phyloP scores from a whole-genome alignment of 2,113 vertebrate species.

The Passer domesticus region DNA sequence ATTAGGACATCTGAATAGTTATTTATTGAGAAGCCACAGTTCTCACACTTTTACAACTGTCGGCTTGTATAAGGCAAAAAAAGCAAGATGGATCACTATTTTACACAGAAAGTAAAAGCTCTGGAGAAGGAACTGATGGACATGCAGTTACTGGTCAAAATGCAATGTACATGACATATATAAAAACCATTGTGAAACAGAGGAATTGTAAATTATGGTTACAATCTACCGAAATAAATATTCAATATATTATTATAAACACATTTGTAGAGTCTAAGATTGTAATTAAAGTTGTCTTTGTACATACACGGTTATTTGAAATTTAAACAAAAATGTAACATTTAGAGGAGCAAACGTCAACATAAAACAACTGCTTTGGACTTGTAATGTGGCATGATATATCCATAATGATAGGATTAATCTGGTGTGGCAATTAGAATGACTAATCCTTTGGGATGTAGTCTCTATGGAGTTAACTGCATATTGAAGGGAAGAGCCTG shows the following conservation, averaged over 20 bases:
- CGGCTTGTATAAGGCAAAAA: slow-evolving; percentile 87
- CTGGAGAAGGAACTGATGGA: slow-evolving; percentile 73
- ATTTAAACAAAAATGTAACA: slow-evolving; percentile 77
- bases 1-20: slow-evolving; percentile 81
- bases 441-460: slow-evolving; percentile 61
- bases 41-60: slow-evolving; percentile 98
- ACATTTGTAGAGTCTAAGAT: slow-evolving; percentile 83
- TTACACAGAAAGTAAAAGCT: slow-evolving; percentile 86
- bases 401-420: slow-evolving; percentile 47
- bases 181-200: slow-evolving; percentile 84
- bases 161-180: slow-evolving; percentile 91
- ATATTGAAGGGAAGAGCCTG: slow-evolving; percentile 64
- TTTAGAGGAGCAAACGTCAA: slow-evolving; percentile 74
- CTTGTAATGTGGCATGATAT: slow-evolving; percentile 66
- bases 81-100: slow-evolving; percentile 85
- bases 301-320: slow-evolving; percentile 78
- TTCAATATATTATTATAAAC: slow-evolving; percentile 82
- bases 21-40: slow-evolving; percentile 90
- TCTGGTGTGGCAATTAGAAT: slow-evolving; percentile 59
- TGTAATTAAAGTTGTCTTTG: slow-evolving; percentile 80
- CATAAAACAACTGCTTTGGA: slow-evolving; percentile 74
- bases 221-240: slow-evolving; percentile 82
- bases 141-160: slow-evolving; percentile 85
- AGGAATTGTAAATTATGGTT: slow-evolving; percentile 88
- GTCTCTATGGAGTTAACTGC: slow-evolving; percentile 70